Evolutionary conservation across 1,140 invertebrate species (phyloP).

Genomic region (Bombus superbus): DNA sequence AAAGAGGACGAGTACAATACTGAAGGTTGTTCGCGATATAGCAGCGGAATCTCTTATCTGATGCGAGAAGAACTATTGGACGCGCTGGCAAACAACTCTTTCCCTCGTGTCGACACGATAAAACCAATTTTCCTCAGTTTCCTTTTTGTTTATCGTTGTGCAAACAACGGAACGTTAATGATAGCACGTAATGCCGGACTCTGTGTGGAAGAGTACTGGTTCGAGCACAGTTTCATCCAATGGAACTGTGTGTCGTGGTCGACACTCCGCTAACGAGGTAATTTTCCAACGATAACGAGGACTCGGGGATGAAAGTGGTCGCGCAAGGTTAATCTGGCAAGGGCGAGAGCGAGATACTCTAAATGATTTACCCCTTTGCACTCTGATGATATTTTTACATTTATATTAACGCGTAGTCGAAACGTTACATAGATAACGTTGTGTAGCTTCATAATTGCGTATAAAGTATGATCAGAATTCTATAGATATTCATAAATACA

Average conservation of each 20-base stretch:
- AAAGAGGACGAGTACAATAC: constrained; percentile 5
- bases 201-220: background rate
- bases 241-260: background rate
- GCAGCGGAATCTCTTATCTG: constrained; percentile 1
- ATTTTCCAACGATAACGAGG: constrained; percentile 46
- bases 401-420: too few relatives aligned
- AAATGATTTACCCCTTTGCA: background rate
- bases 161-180: background rate
- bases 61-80: background rate
- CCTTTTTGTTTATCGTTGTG: background rate
- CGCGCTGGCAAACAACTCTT: background rate
- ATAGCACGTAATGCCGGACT: background rate
- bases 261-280: constrained; percentile 17
- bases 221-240: background rate
- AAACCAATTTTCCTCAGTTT: background rate
- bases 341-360: background rate
- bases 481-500: too few relatives aligned
- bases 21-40: constrained; percentile 6
- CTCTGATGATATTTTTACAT: background rate
- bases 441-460: too few relatives aligned
- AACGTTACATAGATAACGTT: too few relatives aligned
- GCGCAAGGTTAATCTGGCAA: constrained; percentile 32
- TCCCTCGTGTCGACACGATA: background rate
- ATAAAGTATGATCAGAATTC: too few relatives aligned
- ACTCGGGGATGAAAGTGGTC: constrained; percentile 36